These are phyloP conservation scores for Ischnus inquisitorius DNA, from an alignment of 2,888 invertebrate genomes.

Conservation along the genomic window DNA sequence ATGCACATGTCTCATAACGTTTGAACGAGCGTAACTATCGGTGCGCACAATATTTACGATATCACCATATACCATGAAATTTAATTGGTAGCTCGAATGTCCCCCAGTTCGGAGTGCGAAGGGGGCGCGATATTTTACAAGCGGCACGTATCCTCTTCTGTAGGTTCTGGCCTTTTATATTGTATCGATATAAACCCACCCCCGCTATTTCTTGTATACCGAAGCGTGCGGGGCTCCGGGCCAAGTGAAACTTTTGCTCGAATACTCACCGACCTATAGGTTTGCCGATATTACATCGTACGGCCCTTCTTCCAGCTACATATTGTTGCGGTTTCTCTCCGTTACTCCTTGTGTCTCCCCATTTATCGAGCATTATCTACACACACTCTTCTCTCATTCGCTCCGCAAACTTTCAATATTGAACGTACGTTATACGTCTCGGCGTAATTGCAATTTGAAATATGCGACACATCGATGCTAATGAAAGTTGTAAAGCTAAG, in stretches of 20 bases:
- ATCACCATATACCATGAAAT: conserved; percentile 68
- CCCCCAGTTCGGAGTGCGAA: conserved; percentile 10
- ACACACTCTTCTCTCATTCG: conserved; percentile 24
- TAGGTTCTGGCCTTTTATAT: conserved; percentile 61
- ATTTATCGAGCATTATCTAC: conserved; percentile 29
- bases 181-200: conserved; percentile 3
- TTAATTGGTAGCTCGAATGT: conserved; percentile 71
- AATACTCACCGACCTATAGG: conserved; percentile 58
- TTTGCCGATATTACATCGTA: conserved; percentile 51
- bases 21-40: neutral
- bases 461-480: conserved; percentile 7
- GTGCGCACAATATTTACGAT: conserved; percentile 70
- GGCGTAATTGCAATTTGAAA: conserved; percentile 27
- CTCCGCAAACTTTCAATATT: conserved; percentile 41
- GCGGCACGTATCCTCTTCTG: conserved; percentile 66
- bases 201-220: conserved; percentile 34
- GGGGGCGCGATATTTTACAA: conserved; percentile 65
- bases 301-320: conserved; percentile 37
- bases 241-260: conserved; percentile 62
- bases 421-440: conserved; percentile 6
- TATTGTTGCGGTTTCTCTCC: conserved; percentile 42
- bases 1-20: too few relatives aligned
- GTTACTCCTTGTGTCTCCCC: neutral
- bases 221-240: conserved; percentile 30
- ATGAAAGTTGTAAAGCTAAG: conserved; percentile 23